Conservation (phyloP, 2,797 vertebrate species). For the Pterois miles region DNA sequence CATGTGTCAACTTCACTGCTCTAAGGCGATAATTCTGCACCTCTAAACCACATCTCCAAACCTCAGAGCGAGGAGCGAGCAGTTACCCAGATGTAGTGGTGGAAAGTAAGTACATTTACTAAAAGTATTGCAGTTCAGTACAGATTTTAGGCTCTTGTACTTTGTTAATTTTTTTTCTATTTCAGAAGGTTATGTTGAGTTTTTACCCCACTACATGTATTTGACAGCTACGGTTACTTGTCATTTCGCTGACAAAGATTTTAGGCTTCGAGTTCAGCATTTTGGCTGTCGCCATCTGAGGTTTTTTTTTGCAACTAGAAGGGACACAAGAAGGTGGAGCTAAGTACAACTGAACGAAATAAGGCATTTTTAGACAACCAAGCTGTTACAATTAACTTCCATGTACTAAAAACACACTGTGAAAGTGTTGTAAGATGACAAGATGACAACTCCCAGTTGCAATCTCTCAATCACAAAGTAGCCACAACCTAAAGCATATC, state of each 20-base stretch:
- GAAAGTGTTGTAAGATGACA: too few species aligned
- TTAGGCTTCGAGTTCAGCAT: fast-evolving
- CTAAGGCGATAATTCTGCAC: neutral
- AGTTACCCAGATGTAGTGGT: neutral
- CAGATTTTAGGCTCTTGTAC: neutral
- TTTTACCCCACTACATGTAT: neutral
- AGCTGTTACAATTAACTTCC: too few species aligned
- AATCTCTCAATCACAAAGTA: too few species aligned
- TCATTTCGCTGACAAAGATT: neutral
- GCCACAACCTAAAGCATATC: too few species aligned
- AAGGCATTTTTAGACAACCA: too few species aligned
- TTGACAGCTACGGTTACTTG: neutral
- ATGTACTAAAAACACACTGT: too few species aligned
- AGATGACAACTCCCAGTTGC: too few species aligned
- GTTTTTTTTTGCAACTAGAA: neutral
- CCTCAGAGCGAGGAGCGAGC: too few species aligned
- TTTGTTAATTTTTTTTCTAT: neutral
- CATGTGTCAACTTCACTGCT: too few species aligned
- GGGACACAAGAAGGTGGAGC: too few species aligned
- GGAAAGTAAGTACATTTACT: neutral
- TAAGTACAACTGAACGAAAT: too few species aligned
- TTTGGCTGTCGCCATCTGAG: fast-evolving
- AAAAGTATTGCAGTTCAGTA: neutral
- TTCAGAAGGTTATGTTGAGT: too few species aligned
- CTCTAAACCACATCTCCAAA: neutral